A percentile compares a stretch with the other conserved stretches of the same genome.
phyloP scores from a whole-genome alignment of 1,140 invertebrate genomes.

The Apis cerana region DNA sequence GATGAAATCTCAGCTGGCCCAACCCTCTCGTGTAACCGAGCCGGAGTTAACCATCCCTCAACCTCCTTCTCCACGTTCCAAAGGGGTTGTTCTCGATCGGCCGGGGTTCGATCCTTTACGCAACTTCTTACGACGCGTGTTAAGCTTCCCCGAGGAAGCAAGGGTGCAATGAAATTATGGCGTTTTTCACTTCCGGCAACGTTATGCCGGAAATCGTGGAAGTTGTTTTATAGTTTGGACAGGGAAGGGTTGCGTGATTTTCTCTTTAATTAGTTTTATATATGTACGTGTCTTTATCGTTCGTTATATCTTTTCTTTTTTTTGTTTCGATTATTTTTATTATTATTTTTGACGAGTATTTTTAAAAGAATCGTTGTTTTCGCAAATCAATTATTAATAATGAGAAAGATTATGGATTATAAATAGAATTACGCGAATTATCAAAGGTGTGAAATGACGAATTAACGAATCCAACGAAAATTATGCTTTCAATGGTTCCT shows the following conservation, averaged over 20 bases:
- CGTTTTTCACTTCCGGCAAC: not conserved
- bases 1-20: conserved; percentile 74
- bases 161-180: conserved; percentile 15
- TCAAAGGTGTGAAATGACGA: no score
- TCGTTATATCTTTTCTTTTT: no score
- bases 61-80: conserved; percentile 33
- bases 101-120: conserved; percentile 44
- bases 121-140: conserved; percentile 36
- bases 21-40: conserved; percentile 69
- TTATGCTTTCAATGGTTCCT: no score
- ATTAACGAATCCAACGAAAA: no score
- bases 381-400: no score
- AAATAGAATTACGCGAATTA: no score
- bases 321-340: no score
- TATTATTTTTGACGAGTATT: no score
- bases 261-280: not conserved
- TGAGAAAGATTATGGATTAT: no score
- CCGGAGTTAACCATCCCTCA: conserved; percentile 57
- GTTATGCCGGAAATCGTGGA: not conserved
- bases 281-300: no score
- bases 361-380: no score
- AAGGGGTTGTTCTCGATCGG: conserved; percentile 55
- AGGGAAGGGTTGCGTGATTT: not conserved
- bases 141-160: not conserved
- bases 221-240: not conserved